Conservation (phyloP, 2,113 vertebrate species). For the Sinocyclocheilus anophthalmus region DNA sequence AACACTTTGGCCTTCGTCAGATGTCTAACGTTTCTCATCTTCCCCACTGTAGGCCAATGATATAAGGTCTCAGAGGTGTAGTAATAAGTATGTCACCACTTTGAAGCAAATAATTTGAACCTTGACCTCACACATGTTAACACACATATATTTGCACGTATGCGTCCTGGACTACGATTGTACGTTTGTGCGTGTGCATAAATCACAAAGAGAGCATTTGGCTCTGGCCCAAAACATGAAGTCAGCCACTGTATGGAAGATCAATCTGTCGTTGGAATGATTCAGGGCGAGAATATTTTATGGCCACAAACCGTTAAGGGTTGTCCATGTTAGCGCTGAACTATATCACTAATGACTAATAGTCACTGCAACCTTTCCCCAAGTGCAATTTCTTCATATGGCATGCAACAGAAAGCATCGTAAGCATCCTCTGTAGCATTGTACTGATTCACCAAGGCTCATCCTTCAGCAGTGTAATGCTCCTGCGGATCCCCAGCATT, state of each 20-base stretch:
- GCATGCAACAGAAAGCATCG: constrained; percentile 54
- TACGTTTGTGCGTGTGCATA: not conserved
- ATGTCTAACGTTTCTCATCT: not conserved
- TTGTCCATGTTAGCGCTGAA: constrained; percentile 42
- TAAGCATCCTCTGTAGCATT: constrained; percentile 63
- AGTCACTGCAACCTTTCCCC: constrained; percentile 59
- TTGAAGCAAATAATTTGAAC: constrained; percentile 10
- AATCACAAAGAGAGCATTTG: constrained; percentile 3
- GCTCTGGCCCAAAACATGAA: constrained; percentile 32
- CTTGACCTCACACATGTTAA: not conserved
- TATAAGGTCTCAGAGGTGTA: constrained; percentile 15
- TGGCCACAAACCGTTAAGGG: constrained; percentile 39
- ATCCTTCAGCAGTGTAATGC: constrained; percentile 65
- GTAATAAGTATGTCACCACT: not conserved
- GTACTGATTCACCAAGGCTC: constrained; percentile 66
- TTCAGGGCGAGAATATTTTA: constrained; percentile 44
- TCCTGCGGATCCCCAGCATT: constrained; percentile 51
- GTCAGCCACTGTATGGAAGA: constrained; percentile 32
- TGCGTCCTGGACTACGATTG: not conserved
- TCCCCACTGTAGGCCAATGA: not conserved
- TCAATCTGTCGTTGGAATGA: constrained; percentile 9
- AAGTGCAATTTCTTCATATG: constrained; percentile 62
- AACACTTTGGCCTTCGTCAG: constrained; percentile 17
- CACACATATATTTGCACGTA: not conserved
- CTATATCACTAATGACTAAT: constrained; percentile 61